These are phyloP conservation scores for Gallirallus australis DNA, from an alignment of 2,797 vertebrate genomes.

Conservation along the genomic window DNA sequence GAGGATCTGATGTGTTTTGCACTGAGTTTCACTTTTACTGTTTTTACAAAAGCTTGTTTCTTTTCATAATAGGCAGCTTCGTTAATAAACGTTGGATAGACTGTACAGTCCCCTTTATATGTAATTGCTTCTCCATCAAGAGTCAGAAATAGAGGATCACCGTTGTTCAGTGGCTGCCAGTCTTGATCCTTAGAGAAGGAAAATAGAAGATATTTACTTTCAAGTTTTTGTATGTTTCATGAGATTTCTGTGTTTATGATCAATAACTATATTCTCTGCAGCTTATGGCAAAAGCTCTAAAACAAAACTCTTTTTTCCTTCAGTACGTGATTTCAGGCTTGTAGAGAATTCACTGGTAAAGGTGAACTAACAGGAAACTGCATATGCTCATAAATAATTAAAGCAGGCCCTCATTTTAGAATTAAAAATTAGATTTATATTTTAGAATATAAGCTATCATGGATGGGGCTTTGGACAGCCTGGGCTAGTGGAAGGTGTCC, in stretches of 20 bases:
- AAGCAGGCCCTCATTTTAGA: background rate
- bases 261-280: background rate
- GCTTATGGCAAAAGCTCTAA: background rate
- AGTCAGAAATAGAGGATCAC: constrained; percentile 94
- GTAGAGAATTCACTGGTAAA: background rate
- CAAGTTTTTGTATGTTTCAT: background rate
- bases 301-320: background rate
- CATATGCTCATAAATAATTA: background rate
- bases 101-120: constrained; percentile 85
- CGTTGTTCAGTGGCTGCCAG: constrained; percentile 92
- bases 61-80: constrained; percentile 99
- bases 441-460: background rate
- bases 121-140: constrained; percentile 87
- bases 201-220: constrained; percentile 15
- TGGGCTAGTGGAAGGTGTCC: too few relatives aligned
- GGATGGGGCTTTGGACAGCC: too few relatives aligned
- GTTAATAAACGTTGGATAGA: constrained; percentile 95
- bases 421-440: background rate
- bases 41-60: constrained; percentile 93
- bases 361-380: background rate
- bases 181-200: constrained; percentile 88
- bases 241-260: background rate
- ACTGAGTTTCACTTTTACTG: constrained; percentile 84
- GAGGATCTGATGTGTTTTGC: constrained; percentile 78
- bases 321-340: background rate